phyloP scores from a whole-genome alignment of 2,888 invertebrate genomes.

The Drosophila buzzatii region DNA sequence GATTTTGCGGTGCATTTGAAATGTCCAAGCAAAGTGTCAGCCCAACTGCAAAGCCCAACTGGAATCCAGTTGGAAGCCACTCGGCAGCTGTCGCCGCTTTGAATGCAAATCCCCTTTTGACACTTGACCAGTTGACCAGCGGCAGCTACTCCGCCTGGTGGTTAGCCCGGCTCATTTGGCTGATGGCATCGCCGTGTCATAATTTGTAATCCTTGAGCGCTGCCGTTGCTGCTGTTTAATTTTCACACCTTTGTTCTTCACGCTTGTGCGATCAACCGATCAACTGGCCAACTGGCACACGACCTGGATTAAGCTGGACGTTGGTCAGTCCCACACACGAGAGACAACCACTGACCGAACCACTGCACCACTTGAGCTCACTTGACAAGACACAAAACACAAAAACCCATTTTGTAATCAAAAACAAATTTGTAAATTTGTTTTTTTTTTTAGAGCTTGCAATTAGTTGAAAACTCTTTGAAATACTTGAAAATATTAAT shows the following conservation, averaged over 20 bases:
- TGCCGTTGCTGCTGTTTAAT: slow-evolving; percentile 69
- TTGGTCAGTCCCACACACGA: slow-evolving; percentile 20
- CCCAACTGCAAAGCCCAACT: slow-evolving; percentile 8
- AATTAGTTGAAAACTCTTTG: neutral
- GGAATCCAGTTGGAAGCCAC: slow-evolving; percentile 22
- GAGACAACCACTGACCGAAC: slow-evolving; percentile 15
- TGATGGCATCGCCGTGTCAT: slow-evolving; percentile 78
- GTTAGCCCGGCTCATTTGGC: slow-evolving; percentile 58
- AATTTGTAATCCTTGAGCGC: slow-evolving; percentile 82
- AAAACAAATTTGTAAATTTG: neutral
- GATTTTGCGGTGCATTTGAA: slow-evolving; percentile 73
- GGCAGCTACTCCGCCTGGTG: neutral
- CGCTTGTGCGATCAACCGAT: slow-evolving; percentile 36
- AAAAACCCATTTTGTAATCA: neutral
- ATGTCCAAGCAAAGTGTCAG: slow-evolving; percentile 64
- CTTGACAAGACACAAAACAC: neutral
- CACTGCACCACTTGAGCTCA: slow-evolving; percentile 35
- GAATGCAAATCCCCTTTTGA: slow-evolving; percentile 77
- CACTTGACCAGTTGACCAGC: slow-evolving; percentile 72
- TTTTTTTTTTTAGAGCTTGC: neutral
- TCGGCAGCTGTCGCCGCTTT: slow-evolving; percentile 40
- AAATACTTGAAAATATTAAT: neutral
- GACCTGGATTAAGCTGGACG: slow-evolving; percentile 21
- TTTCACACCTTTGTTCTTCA: slow-evolving; percentile 79
- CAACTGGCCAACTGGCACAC: slow-evolving; percentile 6